Evolutionary conservation across 2,888 invertebrate species (phyloP), one percentile per base, ranked within the genome.

Genomic region (Hypena proboscidalis): DNA sequence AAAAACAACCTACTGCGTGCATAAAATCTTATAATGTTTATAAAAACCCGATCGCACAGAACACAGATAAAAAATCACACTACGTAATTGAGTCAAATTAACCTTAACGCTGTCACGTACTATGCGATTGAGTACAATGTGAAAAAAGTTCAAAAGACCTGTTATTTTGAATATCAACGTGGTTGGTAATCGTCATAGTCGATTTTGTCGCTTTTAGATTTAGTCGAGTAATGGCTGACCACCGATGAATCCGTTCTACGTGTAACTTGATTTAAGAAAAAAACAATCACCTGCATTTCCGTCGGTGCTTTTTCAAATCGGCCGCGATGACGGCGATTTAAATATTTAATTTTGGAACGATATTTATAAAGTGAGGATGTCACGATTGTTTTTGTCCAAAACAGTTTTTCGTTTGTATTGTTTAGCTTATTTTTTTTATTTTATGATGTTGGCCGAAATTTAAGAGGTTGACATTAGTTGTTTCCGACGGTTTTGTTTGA

Each of bases 61-160:
- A 56, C 45, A 58, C 29, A 54, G 53, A 39, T 57, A 74, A 77
- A 79, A 76, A 69, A 65, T 72, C 62, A 70, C 71, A 74, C 67
- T 60, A 67, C 59, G 68, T 77, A 73, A 80, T 80, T 74, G 67
- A 67, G 71, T 73, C 67, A 81, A 84, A 88, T 85, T 83, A 75
- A 77, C 71, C 79, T 69, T 80, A 73, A 73, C 73, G 70, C 58
- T 80, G 83, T 83, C 87, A 87, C 85, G 85, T 88, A 80, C 62
- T 48, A 55, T 51, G 53, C 63, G 72, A 77, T 76, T 74, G 72
- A 67, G 53, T 59, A 43, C 35, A 48, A 47, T 59, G 64, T 37
- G 41, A 62, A 64, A 71, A 80, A 76, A 76, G 58, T 37, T 55
- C 43, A 51, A 36, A n/a, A 70, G 57, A 69, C 60, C 51, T 47